Evolutionary conservation across 2,888 invertebrate genomes (phyloP), one percentile per base, ranked within the genome.

Genomic region (Invenusta paracnida): DNA sequence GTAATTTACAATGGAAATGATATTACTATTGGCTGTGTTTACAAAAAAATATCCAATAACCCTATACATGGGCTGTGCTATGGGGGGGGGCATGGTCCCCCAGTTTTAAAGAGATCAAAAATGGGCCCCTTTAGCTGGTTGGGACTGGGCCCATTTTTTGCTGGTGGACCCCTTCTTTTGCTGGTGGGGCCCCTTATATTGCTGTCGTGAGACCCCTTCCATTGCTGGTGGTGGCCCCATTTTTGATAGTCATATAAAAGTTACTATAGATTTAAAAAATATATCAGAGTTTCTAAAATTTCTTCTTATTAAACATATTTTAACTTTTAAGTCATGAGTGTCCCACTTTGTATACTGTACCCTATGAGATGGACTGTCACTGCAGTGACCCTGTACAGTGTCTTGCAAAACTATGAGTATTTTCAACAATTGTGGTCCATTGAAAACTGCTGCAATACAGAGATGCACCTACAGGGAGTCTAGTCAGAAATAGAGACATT

Each of bases 401-500:
- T 48, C 48, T 48, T 48, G 17, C 48, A 73, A n/a, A 73, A 5
- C 73, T 5, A 73, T 23, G 73, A 73, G 73, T 73, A 73, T n/a
- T 73, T 5, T 13, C 73, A 23, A 73, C 73, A 23, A 48, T 48
- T 48, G 48, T 48, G 48, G 48, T 48, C 48, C 48, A 48, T 48
- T 48, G 48, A 48, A 48, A 5, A 73, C 17, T 73, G 27, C 27
- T 25, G 23, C 25, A 23, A 73, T 73, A 73, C 27, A 73, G 73
- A 73, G 73, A n/a, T 73, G 73, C 17, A 5, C 17, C 11, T 73
- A 73, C 73, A 73, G 73, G 73, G 73, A 73, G 73, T 73, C 73
- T 23, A 73, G 27, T 73, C 73, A 23, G 11, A 73, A 73, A n/a
- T n/a, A 25, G 73, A 73, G 17, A 73, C 25, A n/a, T 73, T 5